phyloP scores from a whole-genome alignment of 2,888 invertebrate species.

The Bembecia ichneumoniformis region DNA sequence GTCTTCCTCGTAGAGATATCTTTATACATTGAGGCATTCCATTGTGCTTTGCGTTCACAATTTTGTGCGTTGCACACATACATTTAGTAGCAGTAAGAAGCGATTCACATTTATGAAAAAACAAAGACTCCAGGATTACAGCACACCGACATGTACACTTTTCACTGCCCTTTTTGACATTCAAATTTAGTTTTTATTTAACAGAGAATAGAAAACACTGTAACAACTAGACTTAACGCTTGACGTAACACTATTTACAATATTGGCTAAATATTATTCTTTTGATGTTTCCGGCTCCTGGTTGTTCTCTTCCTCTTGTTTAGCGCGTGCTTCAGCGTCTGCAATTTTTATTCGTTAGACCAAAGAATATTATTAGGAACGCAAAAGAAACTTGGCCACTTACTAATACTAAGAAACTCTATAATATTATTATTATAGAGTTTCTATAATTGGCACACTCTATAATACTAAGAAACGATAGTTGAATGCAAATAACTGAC shows the following conservation, averaged over 20 bases:
- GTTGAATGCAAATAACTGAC: too few relatives aligned
- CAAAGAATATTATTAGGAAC: too few relatives aligned
- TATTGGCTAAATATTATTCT: constrained; percentile 69
- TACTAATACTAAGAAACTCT: too few relatives aligned
- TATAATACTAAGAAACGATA: too few relatives aligned
- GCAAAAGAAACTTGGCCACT: too few relatives aligned
- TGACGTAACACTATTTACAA: constrained; percentile 65
- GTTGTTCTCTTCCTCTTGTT: constrained; percentile 53
- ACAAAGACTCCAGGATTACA: too few relatives aligned
- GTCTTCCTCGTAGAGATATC: constrained; percentile 61
- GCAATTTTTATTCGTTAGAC: constrained; percentile 12
- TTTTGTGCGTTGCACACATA: constrained; percentile 48
- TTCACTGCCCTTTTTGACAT: neutral
- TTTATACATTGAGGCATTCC: constrained; percentile 40
- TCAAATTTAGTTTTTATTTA: constrained; percentile 31
- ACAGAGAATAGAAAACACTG: constrained; percentile 51
- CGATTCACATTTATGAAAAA: neutral
- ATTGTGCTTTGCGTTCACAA: constrained; percentile 41
- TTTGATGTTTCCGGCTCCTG: constrained; percentile 42
- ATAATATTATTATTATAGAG: too few relatives aligned
- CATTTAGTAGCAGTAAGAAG: constrained; percentile 5
- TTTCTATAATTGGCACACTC: too few relatives aligned
- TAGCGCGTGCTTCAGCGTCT: constrained; percentile 74
- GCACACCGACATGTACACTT: too few relatives aligned
- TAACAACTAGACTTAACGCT: constrained; percentile 57